These are phyloP conservation scores for Gorsachius goisagi DNA, from an alignment of 2,113 vertebrate genomes.

Conservation along the genomic window DNA sequence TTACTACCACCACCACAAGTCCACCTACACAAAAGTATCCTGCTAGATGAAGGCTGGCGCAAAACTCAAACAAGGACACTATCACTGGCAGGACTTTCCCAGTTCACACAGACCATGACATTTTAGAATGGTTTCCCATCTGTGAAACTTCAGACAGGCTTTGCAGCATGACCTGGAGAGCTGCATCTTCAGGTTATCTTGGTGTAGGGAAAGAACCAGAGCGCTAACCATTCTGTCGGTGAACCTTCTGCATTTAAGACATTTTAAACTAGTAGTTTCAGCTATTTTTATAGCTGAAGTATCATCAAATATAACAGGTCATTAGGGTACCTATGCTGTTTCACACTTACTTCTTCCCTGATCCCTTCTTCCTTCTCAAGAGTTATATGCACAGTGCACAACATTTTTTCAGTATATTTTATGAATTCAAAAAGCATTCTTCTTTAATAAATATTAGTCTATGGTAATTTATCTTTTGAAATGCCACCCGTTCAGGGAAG, in stretches of 20 bases:
- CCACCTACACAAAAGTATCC: background rate
- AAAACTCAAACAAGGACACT: background rate
- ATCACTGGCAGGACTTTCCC: background rate
- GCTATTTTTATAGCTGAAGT: background rate
- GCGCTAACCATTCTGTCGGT: background rate
- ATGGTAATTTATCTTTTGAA: background rate
- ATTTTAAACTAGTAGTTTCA: background rate
- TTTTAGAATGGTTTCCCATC: background rate
- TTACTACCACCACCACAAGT: background rate
- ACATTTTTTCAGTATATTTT: background rate
- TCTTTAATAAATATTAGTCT: background rate
- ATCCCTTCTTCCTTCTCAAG: background rate
- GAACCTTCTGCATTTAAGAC: background rate
- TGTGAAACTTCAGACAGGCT: background rate
- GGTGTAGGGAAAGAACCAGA: background rate
- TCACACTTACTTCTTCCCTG: background rate
- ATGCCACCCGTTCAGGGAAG: background rate
- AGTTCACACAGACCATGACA: background rate
- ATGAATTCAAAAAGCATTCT: background rate
- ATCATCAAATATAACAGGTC: background rate
- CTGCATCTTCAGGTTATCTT: background rate
- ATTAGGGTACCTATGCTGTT: background rate
- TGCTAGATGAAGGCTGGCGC: background rate
- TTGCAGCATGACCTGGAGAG: background rate
- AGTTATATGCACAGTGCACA: background rate